Conservation (phyloP, 2,797 vertebrate species). For the Uromys caudimaculatus region DNA sequence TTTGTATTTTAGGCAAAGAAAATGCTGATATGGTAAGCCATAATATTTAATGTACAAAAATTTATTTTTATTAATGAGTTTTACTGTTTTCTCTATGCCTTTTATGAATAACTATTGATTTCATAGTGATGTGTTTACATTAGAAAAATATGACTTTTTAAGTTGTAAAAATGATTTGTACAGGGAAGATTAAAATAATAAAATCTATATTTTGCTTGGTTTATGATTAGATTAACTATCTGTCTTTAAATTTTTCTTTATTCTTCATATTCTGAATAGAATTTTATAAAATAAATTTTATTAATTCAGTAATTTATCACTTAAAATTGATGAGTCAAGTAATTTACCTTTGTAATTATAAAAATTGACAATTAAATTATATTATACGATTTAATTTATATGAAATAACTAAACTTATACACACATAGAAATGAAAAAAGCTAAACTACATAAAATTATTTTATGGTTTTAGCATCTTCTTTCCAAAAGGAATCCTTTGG, state of each 20-base stretch:
- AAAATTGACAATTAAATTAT: conserved; percentile 19
- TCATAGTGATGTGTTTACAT: conserved; percentile 16
- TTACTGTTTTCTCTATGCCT: background rate
- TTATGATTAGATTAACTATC: background rate
- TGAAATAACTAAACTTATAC: background rate
- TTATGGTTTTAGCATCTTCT: conserved; percentile 27
- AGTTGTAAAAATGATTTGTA: conserved; percentile 41
- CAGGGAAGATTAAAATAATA: background rate
- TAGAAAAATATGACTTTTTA: conserved; percentile 30
- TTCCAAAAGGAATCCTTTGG: conserved; percentile 1
- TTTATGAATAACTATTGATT: conserved; percentile 30
- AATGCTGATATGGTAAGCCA: conserved; percentile 35
- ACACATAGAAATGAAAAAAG: background rate
- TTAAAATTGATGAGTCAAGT: background rate
- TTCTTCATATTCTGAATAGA: conserved; percentile 35
- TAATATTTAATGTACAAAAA: conserved; percentile 20
- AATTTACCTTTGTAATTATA: conserved; percentile 4
- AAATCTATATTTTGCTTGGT: conserved; percentile 27
- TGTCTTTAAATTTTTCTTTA: background rate
- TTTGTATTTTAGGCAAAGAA: conserved; percentile 64
- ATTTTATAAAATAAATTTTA: conserved; percentile 26
- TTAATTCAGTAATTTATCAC: conserved; percentile 16
- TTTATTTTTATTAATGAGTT: conserved; percentile 52
- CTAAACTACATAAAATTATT: background rate
- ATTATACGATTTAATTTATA: background rate